These are phyloP conservation scores for Porites lobata DNA, from an alignment of 92 coral and sea anemone species.

Conservation along the genomic window DNA sequence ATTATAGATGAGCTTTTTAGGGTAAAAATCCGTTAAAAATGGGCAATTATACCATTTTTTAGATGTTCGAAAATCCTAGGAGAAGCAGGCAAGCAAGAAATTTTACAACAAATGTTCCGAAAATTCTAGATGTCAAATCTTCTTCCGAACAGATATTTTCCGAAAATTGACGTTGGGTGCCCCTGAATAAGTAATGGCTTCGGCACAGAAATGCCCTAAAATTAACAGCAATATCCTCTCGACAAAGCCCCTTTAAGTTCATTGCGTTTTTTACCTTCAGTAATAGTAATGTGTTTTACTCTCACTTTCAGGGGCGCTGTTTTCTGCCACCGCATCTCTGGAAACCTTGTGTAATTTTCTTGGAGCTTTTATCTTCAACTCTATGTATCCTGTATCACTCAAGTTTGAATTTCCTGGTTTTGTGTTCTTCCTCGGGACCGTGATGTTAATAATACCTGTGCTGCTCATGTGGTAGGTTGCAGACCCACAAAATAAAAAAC, in stretches of 20 bases:
- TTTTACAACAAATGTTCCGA: too few relatives aligned
- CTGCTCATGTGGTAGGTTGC: slow-evolving; percentile 59
- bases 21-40: too few relatives aligned
- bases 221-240: too few relatives aligned
- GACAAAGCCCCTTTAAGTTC: not conserved
- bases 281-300: not conserved
- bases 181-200: too few relatives aligned
- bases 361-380: slow-evolving; percentile 75
- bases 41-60: too few relatives aligned
- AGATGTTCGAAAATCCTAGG: too few relatives aligned
- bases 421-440: slow-evolving; percentile 73
- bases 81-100: too few relatives aligned
- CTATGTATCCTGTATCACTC: slow-evolving; percentile 78
- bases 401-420: slow-evolving; percentile 75
- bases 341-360: slow-evolving; percentile 73
- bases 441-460: slow-evolving; percentile 59
- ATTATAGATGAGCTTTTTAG: too few relatives aligned
- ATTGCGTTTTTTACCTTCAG: not conserved
- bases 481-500: not conserved
- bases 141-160: too few relatives aligned
- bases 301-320: slow-evolving; percentile 72
- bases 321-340: slow-evolving; percentile 82
- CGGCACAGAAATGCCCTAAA: too few relatives aligned
- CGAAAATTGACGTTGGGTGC: too few relatives aligned
- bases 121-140: too few relatives aligned